These are phyloP conservation scores for Peromyscus melanophrys DNA, from an alignment of 2,797 vertebrate species.

Conservation along the genomic window DNA sequence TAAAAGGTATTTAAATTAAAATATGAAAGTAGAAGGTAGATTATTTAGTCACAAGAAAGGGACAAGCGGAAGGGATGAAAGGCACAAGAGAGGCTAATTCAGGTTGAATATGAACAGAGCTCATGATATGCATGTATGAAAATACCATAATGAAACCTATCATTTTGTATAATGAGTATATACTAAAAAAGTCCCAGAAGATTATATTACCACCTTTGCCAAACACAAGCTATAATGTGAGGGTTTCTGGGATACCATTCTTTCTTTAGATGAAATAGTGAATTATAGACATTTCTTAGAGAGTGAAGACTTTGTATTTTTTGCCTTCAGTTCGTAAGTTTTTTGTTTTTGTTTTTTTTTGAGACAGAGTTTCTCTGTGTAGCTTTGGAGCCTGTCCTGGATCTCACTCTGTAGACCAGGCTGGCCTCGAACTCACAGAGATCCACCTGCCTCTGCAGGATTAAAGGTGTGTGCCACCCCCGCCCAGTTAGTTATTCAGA, in stretches of 20 bases:
- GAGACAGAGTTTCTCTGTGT: not conserved
- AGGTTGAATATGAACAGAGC: not conserved
- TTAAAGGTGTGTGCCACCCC: not conserved
- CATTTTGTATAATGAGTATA: slow-evolving; percentile 8
- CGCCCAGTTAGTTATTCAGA: not conserved
- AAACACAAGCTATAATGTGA: not conserved
- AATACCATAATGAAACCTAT: not conserved
- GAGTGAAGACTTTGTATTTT: not conserved
- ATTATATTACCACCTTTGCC: not conserved
- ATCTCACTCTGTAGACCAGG: not conserved
- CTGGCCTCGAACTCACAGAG: not conserved
- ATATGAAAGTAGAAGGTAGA: not conserved
- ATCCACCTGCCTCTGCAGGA: no score
- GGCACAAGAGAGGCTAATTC: not conserved
- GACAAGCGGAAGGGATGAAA: not conserved
- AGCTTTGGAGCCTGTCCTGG: no score
- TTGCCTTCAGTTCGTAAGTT: not conserved
- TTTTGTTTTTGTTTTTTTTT: not conserved
- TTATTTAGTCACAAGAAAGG: not conserved
- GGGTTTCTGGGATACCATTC: not conserved
- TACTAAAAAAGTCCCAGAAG: not conserved
- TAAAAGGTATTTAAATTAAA: not conserved
- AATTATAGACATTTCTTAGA: slow-evolving; percentile 1
- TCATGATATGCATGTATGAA: not conserved
- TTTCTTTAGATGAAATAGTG: slow-evolving; percentile 13